phyloP scores from a whole-genome alignment of 2,113 vertebrate genomes.

The Cyphomyrus discorhynchus region DNA sequence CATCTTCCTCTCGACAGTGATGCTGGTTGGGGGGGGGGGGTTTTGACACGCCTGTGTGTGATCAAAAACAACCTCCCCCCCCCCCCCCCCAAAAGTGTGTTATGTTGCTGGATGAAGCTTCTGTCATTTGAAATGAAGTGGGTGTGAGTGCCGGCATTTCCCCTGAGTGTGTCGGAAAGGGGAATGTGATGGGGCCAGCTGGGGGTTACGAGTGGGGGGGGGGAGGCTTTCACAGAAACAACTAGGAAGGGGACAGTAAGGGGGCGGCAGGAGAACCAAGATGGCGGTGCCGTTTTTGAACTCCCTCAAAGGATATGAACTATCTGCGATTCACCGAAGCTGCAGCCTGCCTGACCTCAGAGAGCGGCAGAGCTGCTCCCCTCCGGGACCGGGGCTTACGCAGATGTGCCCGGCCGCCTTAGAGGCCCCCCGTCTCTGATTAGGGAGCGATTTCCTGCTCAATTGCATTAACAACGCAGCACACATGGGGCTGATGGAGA shows the following conservation, averaged over 20 bases:
- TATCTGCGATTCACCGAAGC: not conserved
- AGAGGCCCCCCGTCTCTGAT: not conserved
- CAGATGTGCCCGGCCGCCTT: not conserved
- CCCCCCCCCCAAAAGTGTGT: not conserved
- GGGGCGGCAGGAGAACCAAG: not conserved
- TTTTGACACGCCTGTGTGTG: not conserved
- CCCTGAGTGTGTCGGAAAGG: not conserved
- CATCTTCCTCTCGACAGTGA: not conserved
- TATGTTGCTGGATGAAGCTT: not conserved
- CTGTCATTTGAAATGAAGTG: not conserved
- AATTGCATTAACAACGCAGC: conserved; percentile 8
- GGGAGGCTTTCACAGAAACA: not conserved
- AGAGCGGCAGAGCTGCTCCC: not conserved
- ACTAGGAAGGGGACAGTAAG: not conserved
- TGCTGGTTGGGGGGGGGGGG: not conserved
- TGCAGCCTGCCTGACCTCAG: not conserved
- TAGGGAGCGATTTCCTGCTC: conserved; percentile 20
- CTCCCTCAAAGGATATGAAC: not conserved
- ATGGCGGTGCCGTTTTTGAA: not conserved
- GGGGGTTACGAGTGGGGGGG: not conserved
- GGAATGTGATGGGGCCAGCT: not conserved
- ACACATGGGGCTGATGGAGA: conserved; percentile 11
- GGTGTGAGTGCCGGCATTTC: not conserved
- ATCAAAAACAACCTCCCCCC: not conserved
- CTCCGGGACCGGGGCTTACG: not conserved